Evolutionary conservation across 2,888 invertebrate genomes (phyloP).

Genomic region (Phytoseiulus persimilis): DNA sequence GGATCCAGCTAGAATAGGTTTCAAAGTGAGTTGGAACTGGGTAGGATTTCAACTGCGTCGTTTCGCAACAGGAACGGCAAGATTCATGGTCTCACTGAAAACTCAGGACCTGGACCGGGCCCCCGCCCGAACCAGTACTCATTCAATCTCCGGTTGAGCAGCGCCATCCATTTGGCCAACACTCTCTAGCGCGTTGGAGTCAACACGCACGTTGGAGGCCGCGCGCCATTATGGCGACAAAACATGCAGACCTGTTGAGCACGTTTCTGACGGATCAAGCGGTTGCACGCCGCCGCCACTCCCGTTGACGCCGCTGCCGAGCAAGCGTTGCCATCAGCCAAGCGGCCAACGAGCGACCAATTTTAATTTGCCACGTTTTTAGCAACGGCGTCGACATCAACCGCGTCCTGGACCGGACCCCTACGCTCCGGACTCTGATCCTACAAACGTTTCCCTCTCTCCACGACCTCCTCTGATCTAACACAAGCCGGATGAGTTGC

Average conservation of each 20-base stretch:
- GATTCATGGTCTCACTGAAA: neutral
- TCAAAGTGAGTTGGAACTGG: neutral
- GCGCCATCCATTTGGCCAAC: neutral
- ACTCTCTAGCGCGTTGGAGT: neutral
- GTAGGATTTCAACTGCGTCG: neutral
- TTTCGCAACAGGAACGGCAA: neutral
- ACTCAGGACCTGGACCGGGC: neutral
- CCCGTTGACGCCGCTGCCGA: neutral
- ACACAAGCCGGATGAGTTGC: too few relatives aligned
- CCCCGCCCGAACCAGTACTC: neutral
- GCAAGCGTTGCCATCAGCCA: neutral
- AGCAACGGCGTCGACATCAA: neutral
- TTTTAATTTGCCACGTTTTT: neutral
- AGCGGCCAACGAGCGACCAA: neutral
- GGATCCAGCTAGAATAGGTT: neutral
- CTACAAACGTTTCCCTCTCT: too few relatives aligned
- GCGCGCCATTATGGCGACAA: neutral
- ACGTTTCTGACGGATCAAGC: neutral
- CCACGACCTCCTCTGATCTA: too few relatives aligned
- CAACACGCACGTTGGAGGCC: neutral
- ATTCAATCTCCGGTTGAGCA: neutral
- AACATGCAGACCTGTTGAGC: slow-evolving; percentile 5
- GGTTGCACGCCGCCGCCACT: neutral
- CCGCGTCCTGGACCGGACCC: neutral
- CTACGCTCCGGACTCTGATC: too few relatives aligned